Evolutionary conservation across 2,113 vertebrate species (phyloP), one percentile per base, ranked within the genome.

Genomic region (Lagopus muta): DNA sequence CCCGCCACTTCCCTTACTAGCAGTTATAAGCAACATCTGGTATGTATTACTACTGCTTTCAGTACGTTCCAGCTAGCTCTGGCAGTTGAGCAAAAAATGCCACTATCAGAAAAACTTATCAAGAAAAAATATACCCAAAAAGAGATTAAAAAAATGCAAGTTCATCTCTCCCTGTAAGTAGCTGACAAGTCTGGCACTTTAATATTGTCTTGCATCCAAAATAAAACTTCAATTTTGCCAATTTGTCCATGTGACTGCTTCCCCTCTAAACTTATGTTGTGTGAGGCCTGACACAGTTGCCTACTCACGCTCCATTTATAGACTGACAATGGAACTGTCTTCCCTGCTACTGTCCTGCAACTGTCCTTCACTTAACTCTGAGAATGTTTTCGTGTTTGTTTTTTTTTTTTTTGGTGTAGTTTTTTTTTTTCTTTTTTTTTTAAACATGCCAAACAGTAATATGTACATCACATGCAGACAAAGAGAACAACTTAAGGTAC

Each of bases 11-110:
- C 60, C 42, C 27, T 50, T 73, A 50, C 66, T 30, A 80, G 67
- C 66, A 85, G 70, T 57, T 79, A 90, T 30, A 87, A 79, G 47
- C 22, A 89, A 85, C 71, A 92, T 84, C 89, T 82, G 87, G 27
- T 11, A 84, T 76, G 14, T 20, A 92, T 76, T 81, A 90, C 65
- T 48, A 82, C 27, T 20, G 21, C 45, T 84, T 79, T 85, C 52
- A 60, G 71, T 92, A 89, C 36, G 82, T 82, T 82, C 60, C 74
- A 88, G 48, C 19, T 30, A 69, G 20, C 36, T 57, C 34, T 48
- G 36, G 77, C n/a, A 90, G 45, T 54, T 57, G 30, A 82, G 69
- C 40, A 70, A 57, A 87, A 91, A 90, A 80, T 2, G 1, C 1
- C 4, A 13, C 38, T 71, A 52, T 67, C 42, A 19, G 43, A 82